These are phyloP conservation scores for Himantopus leucocephalus DNA, from an alignment of 2,113 vertebrate genomes.

Conservation along the genomic window DNA sequence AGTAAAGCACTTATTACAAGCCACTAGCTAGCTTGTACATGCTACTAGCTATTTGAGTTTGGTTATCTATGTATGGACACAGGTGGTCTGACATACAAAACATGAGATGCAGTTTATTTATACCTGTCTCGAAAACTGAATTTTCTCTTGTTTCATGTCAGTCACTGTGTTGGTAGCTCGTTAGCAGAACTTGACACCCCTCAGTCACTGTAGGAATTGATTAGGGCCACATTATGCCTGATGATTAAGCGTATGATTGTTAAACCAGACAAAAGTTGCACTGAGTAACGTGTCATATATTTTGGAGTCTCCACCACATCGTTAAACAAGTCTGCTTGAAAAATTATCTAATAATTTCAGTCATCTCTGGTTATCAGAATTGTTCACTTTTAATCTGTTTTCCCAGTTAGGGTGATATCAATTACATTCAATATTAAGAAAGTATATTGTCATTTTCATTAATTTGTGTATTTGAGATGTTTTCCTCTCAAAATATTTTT, in stretches of 20 bases:
- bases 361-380: neutral
- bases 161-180: neutral
- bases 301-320: neutral
- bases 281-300: rapidly evolving
- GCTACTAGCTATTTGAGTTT: neutral
- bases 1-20: neutral
- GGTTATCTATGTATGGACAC: neutral
- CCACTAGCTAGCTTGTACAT: neutral
- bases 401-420: neutral
- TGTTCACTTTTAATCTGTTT: neutral
- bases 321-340: neutral
- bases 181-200: neutral
- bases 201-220: neutral
- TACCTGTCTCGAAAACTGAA: neutral
- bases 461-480: neutral
- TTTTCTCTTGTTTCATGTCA: neutral
- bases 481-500: neutral
- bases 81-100: neutral
- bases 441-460: neutral
- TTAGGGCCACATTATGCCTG: neutral
- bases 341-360: neutral
- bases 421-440: neutral
- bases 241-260: neutral
- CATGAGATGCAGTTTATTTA: neutral
- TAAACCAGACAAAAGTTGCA: neutral